Base-by-base conservation (phyloP, 2,113 vertebrate species). In the Actinemys pallida region DNA sequence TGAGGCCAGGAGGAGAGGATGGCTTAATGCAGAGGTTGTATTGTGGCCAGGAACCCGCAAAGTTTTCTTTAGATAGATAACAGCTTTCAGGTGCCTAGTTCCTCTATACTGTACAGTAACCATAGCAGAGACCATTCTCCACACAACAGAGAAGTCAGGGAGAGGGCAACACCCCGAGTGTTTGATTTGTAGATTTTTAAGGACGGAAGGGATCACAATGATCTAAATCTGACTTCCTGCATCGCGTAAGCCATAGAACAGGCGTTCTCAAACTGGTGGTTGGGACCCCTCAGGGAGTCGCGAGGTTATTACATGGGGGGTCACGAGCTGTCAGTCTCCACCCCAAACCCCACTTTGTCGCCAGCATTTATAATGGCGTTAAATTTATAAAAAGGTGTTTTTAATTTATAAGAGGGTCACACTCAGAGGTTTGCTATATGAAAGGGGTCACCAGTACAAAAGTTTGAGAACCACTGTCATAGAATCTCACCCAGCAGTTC, bases 1-100 rank as follows among this genome's bases (percentile, higher is more conserved):
- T 87, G 96, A 95, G 93, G 85, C 88, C 90, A 62, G 87, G 84
- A 62, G 49, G 81, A 52, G 59, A 85, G 88, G 91, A 87, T 96
- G 88, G 57, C 54, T 88, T 89, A 87, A 85, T 3, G 0, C 35
- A 75, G 57, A 0, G n/a, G 83, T 87, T 42, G n/a, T 75, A 87
- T 65, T 53, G 31, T 57, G 86, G 83, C 87, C 79, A 19, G 81
- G 35, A 84, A 22, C 13, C 0, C 49, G 42, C 24, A 59, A 13
- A 14, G 22, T 69, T 22, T 22, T 39, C 47, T 45, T 76, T 45
- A 25, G 39, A 6, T 25, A 76, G 22, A 45, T 3, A 42, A 45
- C 22, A 29, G 24, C 16, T 17, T 20, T 72, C 35, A 72, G 65
- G 54, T 83, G 84, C 57, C 82, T 75, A 7, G 9, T 39, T 72